Percentiles rank a stretch among this genome's conserved stretches.
Evolutionary conservation across 2,797 vertebrate species (phyloP).

Genomic region (Gymnodraco acuticeps): DNA sequence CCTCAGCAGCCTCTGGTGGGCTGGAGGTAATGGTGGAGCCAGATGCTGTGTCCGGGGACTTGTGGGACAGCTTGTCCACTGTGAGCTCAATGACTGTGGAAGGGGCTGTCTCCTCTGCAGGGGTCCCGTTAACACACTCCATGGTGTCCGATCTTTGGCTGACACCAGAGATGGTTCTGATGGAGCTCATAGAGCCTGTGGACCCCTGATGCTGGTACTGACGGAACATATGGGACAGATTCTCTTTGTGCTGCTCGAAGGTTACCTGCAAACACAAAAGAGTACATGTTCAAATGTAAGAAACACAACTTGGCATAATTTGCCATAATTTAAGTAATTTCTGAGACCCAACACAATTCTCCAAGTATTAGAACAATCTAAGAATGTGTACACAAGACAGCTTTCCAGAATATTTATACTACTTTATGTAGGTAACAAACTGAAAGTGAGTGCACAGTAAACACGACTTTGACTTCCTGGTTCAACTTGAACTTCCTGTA

Average conservation of each 20-base stretch:
- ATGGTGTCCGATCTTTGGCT: constrained; percentile 78
- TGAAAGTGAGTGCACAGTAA: background rate
- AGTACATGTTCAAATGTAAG: background rate
- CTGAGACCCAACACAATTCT: too few species aligned
- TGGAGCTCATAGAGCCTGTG: constrained; percentile 54
- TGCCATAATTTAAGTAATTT: too few species aligned
- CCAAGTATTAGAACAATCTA: background rate
- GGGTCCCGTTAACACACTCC: constrained; percentile 62
- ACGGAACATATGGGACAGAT: constrained; percentile 89
- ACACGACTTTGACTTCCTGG: too few species aligned
- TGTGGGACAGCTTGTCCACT: constrained; percentile 69
- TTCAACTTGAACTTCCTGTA: too few species aligned
- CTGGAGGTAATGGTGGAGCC: constrained; percentile 49
- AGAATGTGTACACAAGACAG: background rate
- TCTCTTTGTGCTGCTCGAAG: constrained; percentile 97
- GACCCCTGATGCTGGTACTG: constrained; percentile 89
- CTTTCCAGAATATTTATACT: background rate
- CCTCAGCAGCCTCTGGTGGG: constrained; percentile 42
- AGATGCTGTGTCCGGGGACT: constrained; percentile 42
- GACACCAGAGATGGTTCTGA: constrained; percentile 86
- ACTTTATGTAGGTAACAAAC: background rate
- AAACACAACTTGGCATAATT: background rate
- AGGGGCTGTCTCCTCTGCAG: constrained; percentile 73
- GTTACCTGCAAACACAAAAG: constrained; percentile 88
- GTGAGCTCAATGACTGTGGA: constrained; percentile 85